Evolutionary conservation across 2,888 invertebrate genomes (phyloP), one percentile per base, ranked within the genome.

Genomic region (Andrena praecox): DNA sequence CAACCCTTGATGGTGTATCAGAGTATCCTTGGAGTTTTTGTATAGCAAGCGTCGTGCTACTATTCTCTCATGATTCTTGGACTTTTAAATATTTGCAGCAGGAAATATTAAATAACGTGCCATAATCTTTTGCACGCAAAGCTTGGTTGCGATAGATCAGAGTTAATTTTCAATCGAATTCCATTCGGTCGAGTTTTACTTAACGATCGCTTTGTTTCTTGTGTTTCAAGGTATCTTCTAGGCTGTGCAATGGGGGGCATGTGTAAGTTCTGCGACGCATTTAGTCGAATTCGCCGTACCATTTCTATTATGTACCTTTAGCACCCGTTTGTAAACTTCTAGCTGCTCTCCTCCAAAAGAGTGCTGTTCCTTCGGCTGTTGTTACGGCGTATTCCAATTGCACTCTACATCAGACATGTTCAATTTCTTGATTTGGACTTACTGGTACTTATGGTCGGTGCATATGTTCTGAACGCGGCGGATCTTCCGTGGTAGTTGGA

Each of bases 291-390:
- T 27, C 0, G 20, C 4, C 31, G 2, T 1, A 3, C 60, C 16
- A 7, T 35, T n/a, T 29, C 31, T 35, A 3, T 27, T 50, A n/a
- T 1, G 0, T 29, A 62, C 1, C 4, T 56, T 10, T 8, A 24
- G 8, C 5, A 6, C 29, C n/a, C n/a, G 20, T 33, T 16, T 52
- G 64, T 78, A 50, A 48, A 10, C 24, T 88, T 87, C 16, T 77
- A 93, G 96, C 86, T 97, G 97, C 93, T 96, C 96, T 82, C 95
- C 96, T 88, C 96, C 96, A 85, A 96, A 97, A 94, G 96, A 96
- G 93, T 97, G 97, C 94, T 97, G 97, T 94, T 94, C 94, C 86
- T 94, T 95, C 91, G 96, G 95, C 83, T 95, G 95, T 90, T 95
- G 95, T 91, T 96, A 93, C 94, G 93, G 84, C 75, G 87, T 96